These are phyloP conservation scores for Falco rusticolus DNA, from an alignment of 2,797 vertebrate species.

Conservation along the genomic window DNA sequence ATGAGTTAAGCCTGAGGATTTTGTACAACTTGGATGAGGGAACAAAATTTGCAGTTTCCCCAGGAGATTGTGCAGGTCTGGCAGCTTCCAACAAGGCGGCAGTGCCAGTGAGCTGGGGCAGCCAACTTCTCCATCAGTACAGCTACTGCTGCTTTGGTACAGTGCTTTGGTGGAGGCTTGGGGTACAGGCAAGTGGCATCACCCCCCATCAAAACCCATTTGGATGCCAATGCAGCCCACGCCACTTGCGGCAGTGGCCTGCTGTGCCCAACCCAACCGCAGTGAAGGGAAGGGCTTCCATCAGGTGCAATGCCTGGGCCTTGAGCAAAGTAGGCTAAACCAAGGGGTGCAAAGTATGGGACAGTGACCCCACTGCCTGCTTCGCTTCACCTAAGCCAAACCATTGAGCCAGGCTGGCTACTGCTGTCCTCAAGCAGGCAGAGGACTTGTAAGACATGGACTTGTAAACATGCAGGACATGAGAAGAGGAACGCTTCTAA, in stretches of 20 bases:
- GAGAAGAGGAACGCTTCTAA: neutral
- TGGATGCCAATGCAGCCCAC: neutral
- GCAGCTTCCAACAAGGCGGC: neutral
- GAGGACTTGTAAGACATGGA: neutral
- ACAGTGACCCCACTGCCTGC: neutral
- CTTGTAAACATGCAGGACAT: neutral
- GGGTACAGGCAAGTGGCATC: neutral
- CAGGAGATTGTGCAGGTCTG: neutral
- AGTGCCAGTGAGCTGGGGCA: neutral
- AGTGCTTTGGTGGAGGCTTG: neutral
- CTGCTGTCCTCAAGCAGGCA: neutral
- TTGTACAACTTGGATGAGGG: neutral
- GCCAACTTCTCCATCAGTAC: neutral
- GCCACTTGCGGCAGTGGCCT: neutral
- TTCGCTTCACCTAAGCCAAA: neutral
- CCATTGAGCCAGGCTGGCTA: neutral
- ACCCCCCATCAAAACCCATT: neutral
- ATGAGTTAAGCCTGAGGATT: neutral
- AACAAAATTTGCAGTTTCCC: neutral
- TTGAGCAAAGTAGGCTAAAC: neutral
- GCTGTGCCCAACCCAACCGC: neutral
- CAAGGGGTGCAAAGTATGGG: neutral
- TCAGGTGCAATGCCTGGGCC: no score
- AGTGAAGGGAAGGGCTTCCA: neutral
- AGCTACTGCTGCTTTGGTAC: neutral